Percentiles rank a stretch among this genome's conserved stretches.
Evolutionary conservation across 2,113 vertebrate species (phyloP).

Genomic region (Eidolon helvum): DNA sequence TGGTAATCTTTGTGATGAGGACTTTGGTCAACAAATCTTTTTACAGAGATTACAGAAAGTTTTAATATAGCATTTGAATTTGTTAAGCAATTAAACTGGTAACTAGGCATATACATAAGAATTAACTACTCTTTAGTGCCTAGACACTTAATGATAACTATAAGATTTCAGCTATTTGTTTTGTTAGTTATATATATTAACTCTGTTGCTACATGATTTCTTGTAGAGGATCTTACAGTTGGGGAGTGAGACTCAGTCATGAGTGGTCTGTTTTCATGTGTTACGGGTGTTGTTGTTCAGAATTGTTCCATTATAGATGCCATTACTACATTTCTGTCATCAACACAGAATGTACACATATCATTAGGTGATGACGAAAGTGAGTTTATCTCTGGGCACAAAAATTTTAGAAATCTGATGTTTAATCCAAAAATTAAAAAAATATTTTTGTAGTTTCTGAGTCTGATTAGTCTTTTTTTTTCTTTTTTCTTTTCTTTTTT

Average conservation of each 20-base stretch:
- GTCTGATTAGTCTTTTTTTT: background rate
- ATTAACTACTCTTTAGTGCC: background rate
- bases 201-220: background rate
- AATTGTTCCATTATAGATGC: background rate
- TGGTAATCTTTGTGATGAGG: background rate
- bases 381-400: background rate
- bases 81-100: background rate
- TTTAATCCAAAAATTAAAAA: slow-evolving; percentile 10
- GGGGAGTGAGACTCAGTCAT: background rate
- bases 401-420: background rate
- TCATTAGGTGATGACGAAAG: slow-evolving; percentile 1
- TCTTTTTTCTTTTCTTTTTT: background rate
- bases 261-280: background rate
- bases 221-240: background rate
- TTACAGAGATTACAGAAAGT: background rate
- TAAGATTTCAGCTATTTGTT: background rate
- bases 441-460: slow-evolving; percentile 66
- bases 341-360: background rate
- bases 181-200: background rate
- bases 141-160: background rate
- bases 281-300: background rate
- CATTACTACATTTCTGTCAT: background rate
- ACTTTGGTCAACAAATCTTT: background rate
- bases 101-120: background rate
- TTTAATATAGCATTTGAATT: background rate